Percentiles rank a stretch among this genome's conserved stretches.
These are phyloP conservation scores for Isichthys henryi DNA, from an alignment of 2,113 vertebrate genomes.

Conservation along the genomic window DNA sequence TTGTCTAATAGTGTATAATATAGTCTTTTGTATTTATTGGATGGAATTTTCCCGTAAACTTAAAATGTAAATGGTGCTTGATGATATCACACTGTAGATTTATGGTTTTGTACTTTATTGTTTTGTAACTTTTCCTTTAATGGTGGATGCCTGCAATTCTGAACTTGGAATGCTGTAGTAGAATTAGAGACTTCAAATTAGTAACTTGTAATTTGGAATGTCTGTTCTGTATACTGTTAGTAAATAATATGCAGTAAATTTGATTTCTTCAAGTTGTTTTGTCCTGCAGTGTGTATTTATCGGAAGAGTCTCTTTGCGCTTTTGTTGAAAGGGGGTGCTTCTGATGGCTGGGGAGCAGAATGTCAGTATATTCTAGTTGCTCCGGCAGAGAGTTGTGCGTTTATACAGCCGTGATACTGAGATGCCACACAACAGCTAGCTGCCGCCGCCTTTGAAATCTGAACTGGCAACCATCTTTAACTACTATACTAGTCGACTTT, in stretches of 20 bases:
- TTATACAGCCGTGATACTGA: neutral
- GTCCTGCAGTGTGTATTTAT: neutral
- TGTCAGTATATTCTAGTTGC: neutral
- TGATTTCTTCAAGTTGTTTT: neutral
- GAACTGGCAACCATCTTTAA: neutral
- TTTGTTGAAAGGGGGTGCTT: neutral
- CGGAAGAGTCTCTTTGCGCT: neutral
- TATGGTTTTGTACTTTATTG: neutral
- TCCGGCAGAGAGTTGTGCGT: neutral
- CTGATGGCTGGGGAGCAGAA: neutral
- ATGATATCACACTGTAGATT: neutral
- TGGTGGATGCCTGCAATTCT: neutral
- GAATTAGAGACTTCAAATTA: neutral
- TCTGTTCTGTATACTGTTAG: neutral
- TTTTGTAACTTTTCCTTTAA: neutral
- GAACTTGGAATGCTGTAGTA: neutral
- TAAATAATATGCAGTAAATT: neutral
- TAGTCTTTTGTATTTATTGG: neutral
- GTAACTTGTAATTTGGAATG: neutral
- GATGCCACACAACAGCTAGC: neutral
- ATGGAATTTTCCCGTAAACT: neutral
- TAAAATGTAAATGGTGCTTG: neutral
- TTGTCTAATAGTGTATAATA: neutral
- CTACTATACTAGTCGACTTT: neutral
- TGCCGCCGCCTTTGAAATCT: neutral